Conservation (phyloP, 2,888 invertebrate species). For the Lobophora halterata region DNA sequence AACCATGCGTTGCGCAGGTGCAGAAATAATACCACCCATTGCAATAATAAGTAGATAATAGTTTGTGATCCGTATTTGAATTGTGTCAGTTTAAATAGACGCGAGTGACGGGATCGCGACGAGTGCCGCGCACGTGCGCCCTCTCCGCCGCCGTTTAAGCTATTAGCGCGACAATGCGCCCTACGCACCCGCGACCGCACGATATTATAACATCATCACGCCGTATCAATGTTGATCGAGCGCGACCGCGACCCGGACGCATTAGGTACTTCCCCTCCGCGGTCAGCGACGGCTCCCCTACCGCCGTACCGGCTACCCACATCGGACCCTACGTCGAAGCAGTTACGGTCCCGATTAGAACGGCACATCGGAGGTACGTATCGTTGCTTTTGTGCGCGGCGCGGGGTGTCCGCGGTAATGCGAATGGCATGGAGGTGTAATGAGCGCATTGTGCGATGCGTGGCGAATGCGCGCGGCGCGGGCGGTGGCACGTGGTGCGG, state of each 20-base stretch:
- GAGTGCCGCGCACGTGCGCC: conserved; percentile 13
- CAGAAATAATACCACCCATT: no score
- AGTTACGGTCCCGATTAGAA: not conserved
- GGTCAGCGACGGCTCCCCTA: conserved; percentile 14
- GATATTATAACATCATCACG: conserved; percentile 67
- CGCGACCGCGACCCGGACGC: conserved; percentile 49
- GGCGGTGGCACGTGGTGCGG: conserved; percentile 48
- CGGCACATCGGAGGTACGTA: not conserved
- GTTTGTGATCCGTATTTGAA: conserved; percentile 2
- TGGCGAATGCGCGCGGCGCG: conserved; percentile 28
- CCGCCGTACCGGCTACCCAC: not conserved
- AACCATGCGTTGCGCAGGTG: conserved; percentile 3
- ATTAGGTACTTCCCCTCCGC: conserved; percentile 35
- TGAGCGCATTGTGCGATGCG: conserved; percentile 43
- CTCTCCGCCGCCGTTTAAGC: conserved; percentile 27
- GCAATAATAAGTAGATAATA: not conserved
- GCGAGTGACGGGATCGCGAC: conserved; percentile 8
- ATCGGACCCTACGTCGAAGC: not conserved
- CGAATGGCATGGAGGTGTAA: conserved; percentile 42
- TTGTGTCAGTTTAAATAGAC: conserved; percentile 24
- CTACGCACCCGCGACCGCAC: conserved; percentile 47
- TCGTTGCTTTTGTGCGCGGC: conserved; percentile 1
- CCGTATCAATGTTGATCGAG: conserved; percentile 64
- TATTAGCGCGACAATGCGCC: conserved; percentile 40
- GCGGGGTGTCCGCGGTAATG: conserved; percentile 12